phyloP scores from a whole-genome alignment of 2,113 vertebrate genomes.

The Oxyura jamaicensis region DNA sequence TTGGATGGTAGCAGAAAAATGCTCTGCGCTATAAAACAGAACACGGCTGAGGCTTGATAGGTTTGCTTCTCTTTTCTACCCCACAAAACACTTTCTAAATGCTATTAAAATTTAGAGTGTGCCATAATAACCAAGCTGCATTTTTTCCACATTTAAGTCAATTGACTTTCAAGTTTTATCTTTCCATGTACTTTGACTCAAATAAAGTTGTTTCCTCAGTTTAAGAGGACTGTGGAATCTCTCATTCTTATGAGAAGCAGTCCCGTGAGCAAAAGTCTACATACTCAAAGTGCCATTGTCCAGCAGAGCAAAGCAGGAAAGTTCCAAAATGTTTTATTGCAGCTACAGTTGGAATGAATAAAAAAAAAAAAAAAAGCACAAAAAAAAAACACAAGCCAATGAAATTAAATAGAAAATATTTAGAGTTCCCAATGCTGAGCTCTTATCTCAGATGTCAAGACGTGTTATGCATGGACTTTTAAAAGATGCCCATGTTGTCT shows the following conservation, averaged over 20 bases:
- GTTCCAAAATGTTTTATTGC: not conserved
- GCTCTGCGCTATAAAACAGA: constrained; percentile 82
- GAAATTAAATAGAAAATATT: too few species aligned
- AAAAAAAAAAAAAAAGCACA: too few species aligned
- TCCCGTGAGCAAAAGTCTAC: not conserved
- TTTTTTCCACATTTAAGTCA: constrained; percentile 74
- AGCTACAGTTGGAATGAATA: not conserved
- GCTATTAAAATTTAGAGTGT: constrained; percentile 82
- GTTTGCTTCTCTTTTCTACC: constrained; percentile 78
- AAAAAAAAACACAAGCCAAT: not conserved
- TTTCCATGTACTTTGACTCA: constrained; percentile 57
- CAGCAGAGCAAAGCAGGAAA: not conserved
- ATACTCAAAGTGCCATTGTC: not conserved
- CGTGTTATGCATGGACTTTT: fast-evolving
- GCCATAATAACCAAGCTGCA: constrained; percentile 73
- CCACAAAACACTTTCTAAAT: constrained; percentile 80
- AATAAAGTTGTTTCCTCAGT: constrained; percentile 46
- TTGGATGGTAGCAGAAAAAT: constrained; percentile 74
- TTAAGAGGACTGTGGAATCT: not conserved
- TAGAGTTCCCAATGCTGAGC: not conserved
- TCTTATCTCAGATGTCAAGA: fast-evolving
- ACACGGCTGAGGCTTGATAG: constrained; percentile 77
- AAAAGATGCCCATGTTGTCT: fast-evolving
- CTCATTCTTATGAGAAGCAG: not conserved
- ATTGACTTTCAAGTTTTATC: constrained; percentile 76